A percentile compares a stretch with the other conserved stretches of the same genome.
These are phyloP conservation scores for Zhengitettix transpicula DNA, from an alignment of 2,888 invertebrate genomes.

Conservation along the genomic window DNA sequence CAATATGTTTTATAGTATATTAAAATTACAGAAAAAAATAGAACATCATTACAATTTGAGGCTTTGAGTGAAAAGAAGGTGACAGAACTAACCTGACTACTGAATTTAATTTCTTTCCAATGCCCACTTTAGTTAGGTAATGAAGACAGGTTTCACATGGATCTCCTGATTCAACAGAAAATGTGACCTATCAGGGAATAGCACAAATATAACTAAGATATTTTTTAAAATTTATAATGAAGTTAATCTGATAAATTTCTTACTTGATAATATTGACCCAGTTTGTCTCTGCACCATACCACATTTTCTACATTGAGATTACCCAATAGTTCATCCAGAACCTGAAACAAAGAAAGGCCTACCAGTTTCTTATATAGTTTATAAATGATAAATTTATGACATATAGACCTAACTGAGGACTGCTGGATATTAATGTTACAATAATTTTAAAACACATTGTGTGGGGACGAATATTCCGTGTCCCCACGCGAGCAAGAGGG, in stretches of 20 bases:
- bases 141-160: slow-evolving; percentile 56
- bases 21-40: no score
- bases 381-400: no score
- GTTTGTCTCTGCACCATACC: slow-evolving; percentile 50
- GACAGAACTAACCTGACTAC: slow-evolving; percentile 37
- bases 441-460: no score
- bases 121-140: slow-evolving; percentile 53
- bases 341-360: slow-evolving; percentile 27
- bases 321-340: slow-evolving; percentile 45
- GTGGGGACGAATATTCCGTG: no score
- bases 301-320: slow-evolving; percentile 52
- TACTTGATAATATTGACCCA: slow-evolving; percentile 49
- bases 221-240: no score
- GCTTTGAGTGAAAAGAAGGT: no score
- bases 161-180: slow-evolving; percentile 51
- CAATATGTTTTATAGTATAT: no score
- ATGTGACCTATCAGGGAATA: slow-evolving; percentile 28
- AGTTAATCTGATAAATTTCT: not conserved
- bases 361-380: no score
- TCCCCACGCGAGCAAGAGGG: no score
- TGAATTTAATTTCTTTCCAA: slow-evolving; percentile 50
- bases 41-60: no score
- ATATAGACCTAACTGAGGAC: no score
- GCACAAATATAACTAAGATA: not conserved
- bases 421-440: no score